Percentiles rank a stretch among this genome's conserved stretches.
Evolutionary conservation across 2,888 invertebrate species (phyloP).

Genomic region (Eueremaeus valkanovi): DNA sequence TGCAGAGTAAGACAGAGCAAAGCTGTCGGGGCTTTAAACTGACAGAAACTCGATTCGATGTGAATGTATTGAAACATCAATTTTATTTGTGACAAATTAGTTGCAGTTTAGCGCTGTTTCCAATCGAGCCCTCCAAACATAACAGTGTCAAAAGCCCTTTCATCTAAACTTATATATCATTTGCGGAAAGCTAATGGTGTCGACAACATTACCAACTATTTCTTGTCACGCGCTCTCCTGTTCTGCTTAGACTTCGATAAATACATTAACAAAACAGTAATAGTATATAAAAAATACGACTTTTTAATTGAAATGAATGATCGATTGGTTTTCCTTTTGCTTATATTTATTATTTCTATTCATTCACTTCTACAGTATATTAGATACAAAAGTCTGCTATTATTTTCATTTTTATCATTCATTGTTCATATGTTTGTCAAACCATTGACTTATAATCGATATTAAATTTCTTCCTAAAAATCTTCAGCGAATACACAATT

Average conservation of each 20-base stretch:
- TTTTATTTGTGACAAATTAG: neutral
- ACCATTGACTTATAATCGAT: neutral
- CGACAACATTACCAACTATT: neutral
- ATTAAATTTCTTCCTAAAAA: too few relatives aligned
- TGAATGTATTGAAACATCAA: neutral
- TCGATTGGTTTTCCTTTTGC: neutral
- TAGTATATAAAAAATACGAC: neutral
- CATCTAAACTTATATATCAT: slow-evolving; percentile 8
- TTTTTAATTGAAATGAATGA: slow-evolving; percentile 4
- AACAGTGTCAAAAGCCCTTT: neutral
- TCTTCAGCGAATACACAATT: too few relatives aligned
- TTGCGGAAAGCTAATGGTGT: neutral
- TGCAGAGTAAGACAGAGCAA: too few relatives aligned
- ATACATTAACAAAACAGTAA: slow-evolving; percentile 17
- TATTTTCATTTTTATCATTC: slow-evolving; percentile 4
- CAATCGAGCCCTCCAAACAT: neutral
- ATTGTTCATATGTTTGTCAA: neutral
- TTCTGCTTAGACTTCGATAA: slow-evolving; percentile 18
- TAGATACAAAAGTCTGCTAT: neutral
- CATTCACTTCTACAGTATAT: neutral
- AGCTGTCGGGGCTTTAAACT: neutral
- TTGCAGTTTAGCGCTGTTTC: neutral
- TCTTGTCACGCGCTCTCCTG: neutral
- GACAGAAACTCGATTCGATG: neutral
- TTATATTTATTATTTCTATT: neutral